These are phyloP conservation scores for Drosophila parthenogenetica DNA, from an alignment of 2,888 invertebrate genomes.

Conservation along the genomic window DNA sequence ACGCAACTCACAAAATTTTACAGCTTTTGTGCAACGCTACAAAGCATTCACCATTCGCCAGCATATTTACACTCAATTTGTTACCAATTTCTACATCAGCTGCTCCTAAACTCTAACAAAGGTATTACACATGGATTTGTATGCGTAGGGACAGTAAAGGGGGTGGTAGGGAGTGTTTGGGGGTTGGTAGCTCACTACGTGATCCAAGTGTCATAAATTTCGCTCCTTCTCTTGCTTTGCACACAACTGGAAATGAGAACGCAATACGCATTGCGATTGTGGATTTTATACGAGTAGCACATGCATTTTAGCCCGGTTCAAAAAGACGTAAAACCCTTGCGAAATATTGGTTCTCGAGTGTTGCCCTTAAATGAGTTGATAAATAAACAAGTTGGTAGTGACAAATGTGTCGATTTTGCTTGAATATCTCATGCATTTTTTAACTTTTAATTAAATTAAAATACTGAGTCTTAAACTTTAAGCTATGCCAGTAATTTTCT, in stretches of 20 bases:
- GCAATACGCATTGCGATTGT: constrained; percentile 33
- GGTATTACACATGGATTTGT: constrained; percentile 41
- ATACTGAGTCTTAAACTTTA: no score
- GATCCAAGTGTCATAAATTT: constrained; percentile 63
- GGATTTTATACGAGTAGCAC: constrained; percentile 16
- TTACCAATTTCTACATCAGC: constrained; percentile 5
- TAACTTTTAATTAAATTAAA: not conserved
- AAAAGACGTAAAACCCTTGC: constrained; percentile 2
- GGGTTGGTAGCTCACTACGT: constrained; percentile 32
- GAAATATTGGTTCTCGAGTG: constrained; percentile 2
- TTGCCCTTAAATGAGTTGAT: constrained; percentile 8
- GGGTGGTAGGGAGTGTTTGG: not conserved
- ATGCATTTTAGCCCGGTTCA: constrained; percentile 3
- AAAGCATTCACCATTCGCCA: constrained; percentile 63
- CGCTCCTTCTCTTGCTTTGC: constrained; percentile 8
- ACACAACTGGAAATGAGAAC: constrained; percentile 16
- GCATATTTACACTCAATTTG: constrained; percentile 79
- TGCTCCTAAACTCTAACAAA: constrained; percentile 10
- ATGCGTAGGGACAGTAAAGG: constrained; percentile 1
- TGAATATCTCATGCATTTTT: not conserved
- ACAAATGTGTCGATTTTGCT: not conserved
- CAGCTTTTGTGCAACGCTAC: constrained; percentile 47
- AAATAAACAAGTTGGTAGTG: constrained; percentile 16
- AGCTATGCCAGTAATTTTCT: no score
- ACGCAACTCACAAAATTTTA: constrained; percentile 68